Evolutionary conservation across 2,888 invertebrate species (phyloP).

Genomic region (Herminia tarsipennalis): DNA sequence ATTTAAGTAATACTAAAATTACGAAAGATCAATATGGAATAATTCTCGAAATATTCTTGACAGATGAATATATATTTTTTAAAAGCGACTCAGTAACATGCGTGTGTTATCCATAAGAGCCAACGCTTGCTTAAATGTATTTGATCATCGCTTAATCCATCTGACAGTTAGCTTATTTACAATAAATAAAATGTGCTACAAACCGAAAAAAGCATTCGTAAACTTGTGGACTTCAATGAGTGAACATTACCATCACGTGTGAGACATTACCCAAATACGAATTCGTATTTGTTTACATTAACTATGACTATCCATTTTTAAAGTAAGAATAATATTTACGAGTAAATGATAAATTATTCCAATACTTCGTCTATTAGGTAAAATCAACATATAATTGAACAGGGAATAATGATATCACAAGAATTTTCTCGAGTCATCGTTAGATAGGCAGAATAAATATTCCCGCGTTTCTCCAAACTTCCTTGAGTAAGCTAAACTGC

Average conservation of each 20-base stretch:
- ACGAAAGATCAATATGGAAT: no score
- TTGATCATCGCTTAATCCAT: no score
- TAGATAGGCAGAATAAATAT: conserved; percentile 27
- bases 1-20: no score
- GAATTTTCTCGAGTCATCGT: conserved; percentile 25
- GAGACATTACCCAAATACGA: neutral
- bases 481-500: neutral
- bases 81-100: no score
- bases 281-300: neutral
- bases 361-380: conserved; percentile 9
- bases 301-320: neutral
- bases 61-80: no score
- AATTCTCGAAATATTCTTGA: no score
- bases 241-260: no score
- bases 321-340: neutral
- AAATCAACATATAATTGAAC: conserved; percentile 18
- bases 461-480: neutral
- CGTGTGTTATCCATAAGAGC: no score
- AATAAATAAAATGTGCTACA: no score
- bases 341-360: neutral
- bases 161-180: no score
- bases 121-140: no score
- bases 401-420: conserved; percentile 34
- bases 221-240: neutral
- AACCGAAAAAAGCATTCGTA: neutral